Conservation (phyloP, 2,797 vertebrate species). For the Fundulus diaphanus region DNA sequence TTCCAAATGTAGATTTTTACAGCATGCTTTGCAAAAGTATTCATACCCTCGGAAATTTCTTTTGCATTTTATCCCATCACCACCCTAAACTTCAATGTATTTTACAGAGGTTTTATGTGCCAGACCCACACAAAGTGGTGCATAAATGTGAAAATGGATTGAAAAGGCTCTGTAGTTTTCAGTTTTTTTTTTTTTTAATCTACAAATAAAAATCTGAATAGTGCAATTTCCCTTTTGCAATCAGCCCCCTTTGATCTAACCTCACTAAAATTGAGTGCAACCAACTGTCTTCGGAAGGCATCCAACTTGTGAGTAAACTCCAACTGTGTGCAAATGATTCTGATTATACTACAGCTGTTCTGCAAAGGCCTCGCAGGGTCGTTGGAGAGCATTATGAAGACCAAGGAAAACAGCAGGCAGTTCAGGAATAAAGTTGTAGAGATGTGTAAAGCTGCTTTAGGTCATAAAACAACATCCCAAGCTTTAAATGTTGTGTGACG, state of each 20-base stretch:
- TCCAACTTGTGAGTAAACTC: not conserved
- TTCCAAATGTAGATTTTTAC: slow-evolving; percentile 85
- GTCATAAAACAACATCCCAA: not conserved
- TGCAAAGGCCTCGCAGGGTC: not conserved
- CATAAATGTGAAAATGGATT: not conserved
- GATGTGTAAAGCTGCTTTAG: not conserved
- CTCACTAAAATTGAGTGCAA: not conserved
- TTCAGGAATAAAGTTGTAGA: not conserved
- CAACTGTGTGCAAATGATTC: not conserved
- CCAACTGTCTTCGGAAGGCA: not conserved
- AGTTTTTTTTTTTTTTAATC: not conserved
- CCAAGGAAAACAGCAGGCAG: not conserved
- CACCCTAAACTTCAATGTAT: not conserved
- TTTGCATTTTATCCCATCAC: not conserved
- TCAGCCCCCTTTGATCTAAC: not conserved
- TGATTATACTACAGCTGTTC: not conserved
- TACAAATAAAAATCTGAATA: not conserved
- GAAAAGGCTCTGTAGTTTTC: not conserved
- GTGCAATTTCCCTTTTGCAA: not conserved
- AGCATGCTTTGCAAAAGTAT: slow-evolving; percentile 43
- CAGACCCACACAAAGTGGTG: not conserved
- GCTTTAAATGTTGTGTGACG: not conserved
- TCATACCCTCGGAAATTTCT: not conserved
- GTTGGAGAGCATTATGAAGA: not conserved
- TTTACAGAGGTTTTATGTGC: not conserved